Evolutionary conservation across 2,888 invertebrate species (phyloP).

Genomic region (Ryuthela nishihirai): DNA sequence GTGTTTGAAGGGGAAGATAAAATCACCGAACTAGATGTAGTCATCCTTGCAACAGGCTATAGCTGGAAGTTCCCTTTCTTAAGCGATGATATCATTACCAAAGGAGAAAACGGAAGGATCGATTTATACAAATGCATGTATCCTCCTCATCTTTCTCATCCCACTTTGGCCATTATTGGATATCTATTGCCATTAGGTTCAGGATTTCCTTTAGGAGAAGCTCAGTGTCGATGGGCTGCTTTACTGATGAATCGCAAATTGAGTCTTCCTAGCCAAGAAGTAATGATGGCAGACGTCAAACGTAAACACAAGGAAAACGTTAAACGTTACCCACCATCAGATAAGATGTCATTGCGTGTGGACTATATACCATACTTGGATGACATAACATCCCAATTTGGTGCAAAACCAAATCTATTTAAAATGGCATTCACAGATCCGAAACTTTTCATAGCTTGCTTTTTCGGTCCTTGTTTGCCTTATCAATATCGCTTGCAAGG

Average conservation of each 20-base stretch:
- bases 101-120: conserved; percentile 3
- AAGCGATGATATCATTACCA: conserved; percentile 37
- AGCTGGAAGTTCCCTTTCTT: conserved; percentile 48
- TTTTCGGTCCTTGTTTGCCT: conserved; percentile 31
- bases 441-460: conserved; percentile 7
- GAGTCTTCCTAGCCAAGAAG: conserved; percentile 3
- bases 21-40: conserved; percentile 48
- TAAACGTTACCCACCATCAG: neutral
- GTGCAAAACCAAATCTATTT: conserved; percentile 48
- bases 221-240: conserved; percentile 36
- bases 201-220: conserved; percentile 38
- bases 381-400: conserved; percentile 15
- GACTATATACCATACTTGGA: conserved; percentile 32
- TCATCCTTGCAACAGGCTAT: conserved; percentile 49
- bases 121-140: conserved; percentile 43
- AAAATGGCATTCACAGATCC: conserved; percentile 45
- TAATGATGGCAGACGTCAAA: conserved; percentile 4
- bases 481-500: conserved; percentile 37
- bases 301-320: conserved; percentile 2
- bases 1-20: conserved; percentile 47
- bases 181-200: conserved; percentile 38
- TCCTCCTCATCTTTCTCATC: conserved; percentile 39
- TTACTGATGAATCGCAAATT: conserved; percentile 10
- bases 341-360: conserved; percentile 17
- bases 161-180: conserved; percentile 44